A percentile compares a stretch with the other conserved stretches of the same genome.
Evolutionary conservation across 2,797 vertebrate species (phyloP).

Genomic region (Myotis daubentonii): DNA sequence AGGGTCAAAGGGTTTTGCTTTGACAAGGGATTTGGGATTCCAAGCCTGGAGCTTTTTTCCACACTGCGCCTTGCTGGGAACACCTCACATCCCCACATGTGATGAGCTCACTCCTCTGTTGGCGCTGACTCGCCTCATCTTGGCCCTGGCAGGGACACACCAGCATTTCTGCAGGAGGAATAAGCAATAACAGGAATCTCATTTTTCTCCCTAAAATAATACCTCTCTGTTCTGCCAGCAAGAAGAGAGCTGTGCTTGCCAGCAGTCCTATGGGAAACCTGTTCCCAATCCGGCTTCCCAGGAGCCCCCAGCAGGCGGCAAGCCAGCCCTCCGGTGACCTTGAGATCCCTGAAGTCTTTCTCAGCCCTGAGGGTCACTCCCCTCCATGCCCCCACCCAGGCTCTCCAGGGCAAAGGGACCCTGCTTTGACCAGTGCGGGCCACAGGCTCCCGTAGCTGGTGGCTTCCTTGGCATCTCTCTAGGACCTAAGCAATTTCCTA

Average conservation of each 20-base stretch:
- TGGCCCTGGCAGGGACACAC: conserved; percentile 74
- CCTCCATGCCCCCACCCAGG: neutral
- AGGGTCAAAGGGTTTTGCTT: conserved; percentile 26
- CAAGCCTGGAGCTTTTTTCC: conserved; percentile 17
- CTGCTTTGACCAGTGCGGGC: neutral
- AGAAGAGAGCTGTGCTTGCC: conserved; percentile 63
- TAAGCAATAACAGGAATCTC: conserved; percentile 77
- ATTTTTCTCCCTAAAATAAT: conserved; percentile 84
- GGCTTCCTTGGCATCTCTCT: neutral
- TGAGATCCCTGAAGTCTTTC: neutral
- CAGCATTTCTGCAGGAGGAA: conserved; percentile 79
- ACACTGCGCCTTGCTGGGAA: conserved; percentile 72
- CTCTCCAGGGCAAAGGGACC: neutral
- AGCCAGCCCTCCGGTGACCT: neutral
- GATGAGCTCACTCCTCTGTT: conserved; percentile 84
- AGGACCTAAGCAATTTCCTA: neutral
- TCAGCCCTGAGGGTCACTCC: neutral
- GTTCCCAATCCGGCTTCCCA: conserved; percentile 46
- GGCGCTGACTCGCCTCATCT: conserved; percentile 61
- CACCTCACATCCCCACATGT: conserved; percentile 54
- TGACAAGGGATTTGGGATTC: conserved; percentile 30
- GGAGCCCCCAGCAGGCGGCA: neutral
- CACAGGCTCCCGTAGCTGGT: neutral
- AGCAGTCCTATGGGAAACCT: conserved; percentile 62
- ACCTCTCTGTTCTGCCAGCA: conserved; percentile 68